Evolutionary conservation across 2,113 vertebrate species (phyloP), one percentile per base, ranked within the genome.

Genomic region (Girardinichthys multiradiatus): DNA sequence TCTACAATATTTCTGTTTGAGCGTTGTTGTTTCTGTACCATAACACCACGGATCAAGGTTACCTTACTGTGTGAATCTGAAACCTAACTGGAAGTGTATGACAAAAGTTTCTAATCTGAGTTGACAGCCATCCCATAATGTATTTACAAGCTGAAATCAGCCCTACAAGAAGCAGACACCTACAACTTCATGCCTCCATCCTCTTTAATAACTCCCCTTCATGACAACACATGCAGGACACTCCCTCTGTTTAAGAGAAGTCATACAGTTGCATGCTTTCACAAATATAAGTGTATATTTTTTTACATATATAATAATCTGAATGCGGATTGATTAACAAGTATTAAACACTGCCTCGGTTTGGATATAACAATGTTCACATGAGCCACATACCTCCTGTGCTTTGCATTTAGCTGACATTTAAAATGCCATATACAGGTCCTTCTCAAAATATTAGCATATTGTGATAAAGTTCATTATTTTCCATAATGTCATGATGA

Each of bases 341-440:
- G 39, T 21, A 74, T 51, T 33, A 72, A 68, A 83, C n/a, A 39
- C 48, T 65, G 9, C 57, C 45, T 33, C 61, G 57, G 62, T 17
- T 51, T 58, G 12, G 42, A 24, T 51, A 65, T 35, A 39, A 71
- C 57, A 57, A 10, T 14, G 42, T 68, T 72, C 54, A 33, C 64
- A 81, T 69, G 72, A 83, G 30, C 66, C 57, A 37, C 35, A 65
- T 70, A 45, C 51, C 21, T 33, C 31, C 15, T 24, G 9, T 51
- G 60, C 33, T 77, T 66, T 74, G 77, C 74, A 80, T 87, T 68
- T 57, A 70, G 69, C 65, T 86, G 81, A 87, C 79, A 86, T 90
- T 87, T 84, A 76, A 80, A 84, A 80, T 7, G 37, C 14, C 66
- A 42, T 85, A 76, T 39, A 37, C 11, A 37, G 8, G n/a, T n/a